These are phyloP conservation scores for Phodopus roborovskii DNA, from an alignment of 2,113 vertebrate species.

Conservation along the genomic window DNA sequence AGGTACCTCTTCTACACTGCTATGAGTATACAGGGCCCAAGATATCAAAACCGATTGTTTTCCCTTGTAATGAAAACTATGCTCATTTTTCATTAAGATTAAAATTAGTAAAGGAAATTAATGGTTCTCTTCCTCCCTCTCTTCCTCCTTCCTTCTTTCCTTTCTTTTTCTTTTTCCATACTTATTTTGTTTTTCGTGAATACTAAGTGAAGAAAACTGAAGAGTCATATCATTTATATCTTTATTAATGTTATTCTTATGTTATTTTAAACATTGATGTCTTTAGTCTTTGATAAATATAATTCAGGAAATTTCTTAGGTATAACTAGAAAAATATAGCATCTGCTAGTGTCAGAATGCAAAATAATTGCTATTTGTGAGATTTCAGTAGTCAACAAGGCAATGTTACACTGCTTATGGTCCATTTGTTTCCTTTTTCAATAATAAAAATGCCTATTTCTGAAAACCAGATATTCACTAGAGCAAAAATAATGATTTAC, in stretches of 20 bases:
- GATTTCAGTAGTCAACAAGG: not conserved
- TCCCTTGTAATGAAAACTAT: not conserved
- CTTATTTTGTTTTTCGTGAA: not conserved
- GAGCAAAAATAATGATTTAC: constrained; percentile 11
- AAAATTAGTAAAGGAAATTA: not conserved
- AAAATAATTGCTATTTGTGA: constrained; percentile 55
- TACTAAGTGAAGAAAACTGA: not conserved
- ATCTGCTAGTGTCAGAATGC: constrained; percentile 63
- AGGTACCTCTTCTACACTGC: not conserved
- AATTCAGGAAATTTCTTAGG: constrained; percentile 17
- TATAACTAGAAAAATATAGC: constrained; percentile 44
- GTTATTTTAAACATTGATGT: not conserved
- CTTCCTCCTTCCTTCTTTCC: not conserved
- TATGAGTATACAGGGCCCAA: not conserved
- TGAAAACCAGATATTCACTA: constrained; percentile 10
- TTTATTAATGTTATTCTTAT: not conserved
- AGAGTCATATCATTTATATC: not conserved
- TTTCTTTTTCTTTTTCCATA: not conserved
- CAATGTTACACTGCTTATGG: not conserved
- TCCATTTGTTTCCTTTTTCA: constrained; percentile 32
- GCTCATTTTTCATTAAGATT: constrained; percentile 8
- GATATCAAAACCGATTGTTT: not conserved
- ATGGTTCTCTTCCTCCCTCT: fast-evolving
- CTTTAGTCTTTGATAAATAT: constrained; percentile 55
- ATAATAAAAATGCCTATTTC: constrained; percentile 19